phyloP scores from a whole-genome alignment of 2,113 vertebrate species.

The Myanophis thanlyinensis region DNA sequence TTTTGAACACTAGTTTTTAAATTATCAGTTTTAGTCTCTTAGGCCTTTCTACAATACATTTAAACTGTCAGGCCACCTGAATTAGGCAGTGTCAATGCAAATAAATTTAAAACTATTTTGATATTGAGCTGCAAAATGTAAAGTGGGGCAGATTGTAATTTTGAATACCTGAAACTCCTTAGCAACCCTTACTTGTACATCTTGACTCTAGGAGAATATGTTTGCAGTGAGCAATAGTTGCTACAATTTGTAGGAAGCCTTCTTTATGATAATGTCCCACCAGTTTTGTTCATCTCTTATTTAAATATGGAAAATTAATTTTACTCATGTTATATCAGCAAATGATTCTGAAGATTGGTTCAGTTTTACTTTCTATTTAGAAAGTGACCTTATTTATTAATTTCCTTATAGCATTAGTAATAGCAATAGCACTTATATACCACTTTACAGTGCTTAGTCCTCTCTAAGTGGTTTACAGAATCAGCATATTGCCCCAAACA shows the following conservation, averaged over 20 bases:
- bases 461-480: no score
- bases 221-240: background rate
- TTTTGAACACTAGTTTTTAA: background rate
- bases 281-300: background rate
- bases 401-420: no score
- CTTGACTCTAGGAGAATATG: background rate
- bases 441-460: no score
- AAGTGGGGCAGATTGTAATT: background rate
- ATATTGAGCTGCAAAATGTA: background rate
- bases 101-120: background rate
- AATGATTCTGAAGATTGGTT: background rate
- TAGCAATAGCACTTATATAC: no score
- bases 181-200: background rate
- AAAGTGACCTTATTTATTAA: background rate
- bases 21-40: background rate
- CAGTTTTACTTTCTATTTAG: background rate
- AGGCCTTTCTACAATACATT: background rate
- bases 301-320: background rate
- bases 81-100: background rate
- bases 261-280: background rate
- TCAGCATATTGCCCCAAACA: no score
- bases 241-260: background rate
- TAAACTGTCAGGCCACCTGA: background rate
- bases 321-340: background rate
- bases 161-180: background rate